phyloP scores from a whole-genome alignment of 2,797 vertebrate species.

The Crenichthys baileyi region DNA sequence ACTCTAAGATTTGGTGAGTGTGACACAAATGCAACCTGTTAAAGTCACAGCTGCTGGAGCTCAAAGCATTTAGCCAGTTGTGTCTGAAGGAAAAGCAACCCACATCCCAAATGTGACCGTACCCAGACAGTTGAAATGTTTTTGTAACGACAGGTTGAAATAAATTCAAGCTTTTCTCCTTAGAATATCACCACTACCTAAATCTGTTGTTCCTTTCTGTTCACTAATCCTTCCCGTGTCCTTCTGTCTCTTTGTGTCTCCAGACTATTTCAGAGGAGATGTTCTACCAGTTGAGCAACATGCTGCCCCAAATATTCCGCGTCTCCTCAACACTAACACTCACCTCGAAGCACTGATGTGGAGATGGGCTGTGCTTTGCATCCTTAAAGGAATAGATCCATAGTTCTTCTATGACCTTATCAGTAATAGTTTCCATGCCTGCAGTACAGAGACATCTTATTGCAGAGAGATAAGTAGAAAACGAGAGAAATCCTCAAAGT shows the following conservation, averaged over 20 bases:
- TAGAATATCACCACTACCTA: no score
- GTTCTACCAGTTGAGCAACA: slow-evolving; percentile 98
- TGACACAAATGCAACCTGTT: slow-evolving; percentile 10
- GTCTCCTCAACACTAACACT: slow-evolving; percentile 95
- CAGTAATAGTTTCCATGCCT: neutral
- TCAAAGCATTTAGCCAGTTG: slow-evolving; percentile 25
- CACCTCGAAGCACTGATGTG: slow-evolving; percentile 90
- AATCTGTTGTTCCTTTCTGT: no score
- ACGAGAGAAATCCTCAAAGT: no score
- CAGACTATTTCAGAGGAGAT: slow-evolving; percentile 98
- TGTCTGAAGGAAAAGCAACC: slow-evolving; percentile 20
- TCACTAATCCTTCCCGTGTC: neutral
- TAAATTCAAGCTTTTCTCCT: no score
- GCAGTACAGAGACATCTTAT: neutral
- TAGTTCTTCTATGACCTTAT: neutral
- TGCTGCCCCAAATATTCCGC: slow-evolving; percentile 98
- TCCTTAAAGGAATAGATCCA: neutral
- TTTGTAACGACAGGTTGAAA: no score
- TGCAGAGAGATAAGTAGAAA: no score
- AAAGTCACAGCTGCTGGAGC: slow-evolving; percentile 44
- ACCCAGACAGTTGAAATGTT: no score
- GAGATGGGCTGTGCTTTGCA: neutral
- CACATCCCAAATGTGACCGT: slow-evolving; percentile 9
- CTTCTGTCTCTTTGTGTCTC: slow-evolving; percentile 40
- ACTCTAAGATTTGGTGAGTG: slow-evolving; percentile 26